Conservation (phyloP, 2,888 invertebrate species). For the Archips xylosteana region DNA sequence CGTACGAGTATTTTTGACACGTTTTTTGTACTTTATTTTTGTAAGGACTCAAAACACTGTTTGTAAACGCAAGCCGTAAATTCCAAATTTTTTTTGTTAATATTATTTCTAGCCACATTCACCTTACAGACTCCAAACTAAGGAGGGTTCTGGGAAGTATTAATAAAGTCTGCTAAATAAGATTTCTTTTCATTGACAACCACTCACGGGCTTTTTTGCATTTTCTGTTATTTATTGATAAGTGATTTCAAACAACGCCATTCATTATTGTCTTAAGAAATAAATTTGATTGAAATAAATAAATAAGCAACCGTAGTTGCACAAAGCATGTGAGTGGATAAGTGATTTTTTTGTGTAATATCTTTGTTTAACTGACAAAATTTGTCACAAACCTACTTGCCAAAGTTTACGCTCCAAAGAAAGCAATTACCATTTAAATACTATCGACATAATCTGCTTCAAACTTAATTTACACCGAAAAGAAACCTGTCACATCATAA, state of each 20-base stretch:
- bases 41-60: background rate
- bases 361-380: background rate
- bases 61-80: background rate
- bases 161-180: background rate
- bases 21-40: constrained; percentile 2
- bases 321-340: too few species aligned
- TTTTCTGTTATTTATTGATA: too few species aligned
- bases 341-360: too few species aligned
- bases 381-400: background rate
- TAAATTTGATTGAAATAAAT: too few species aligned
- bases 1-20: background rate
- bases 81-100: background rate
- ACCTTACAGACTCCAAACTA: background rate
- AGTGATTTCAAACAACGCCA: too few species aligned
- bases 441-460: background rate
- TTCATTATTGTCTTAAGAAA: too few species aligned
- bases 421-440: background rate
- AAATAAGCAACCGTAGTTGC: too few species aligned
- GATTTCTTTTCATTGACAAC: background rate
- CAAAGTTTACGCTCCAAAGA: background rate
- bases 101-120: background rate
- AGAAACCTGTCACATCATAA: constrained; percentile 2
- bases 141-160: background rate
- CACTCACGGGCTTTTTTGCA: too few species aligned
- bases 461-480: background rate